A percentile compares a stretch with the other conserved stretches of the same genome.
Conservation (phyloP, 2,888 invertebrate genomes). For the Laothoe populi region DNA sequence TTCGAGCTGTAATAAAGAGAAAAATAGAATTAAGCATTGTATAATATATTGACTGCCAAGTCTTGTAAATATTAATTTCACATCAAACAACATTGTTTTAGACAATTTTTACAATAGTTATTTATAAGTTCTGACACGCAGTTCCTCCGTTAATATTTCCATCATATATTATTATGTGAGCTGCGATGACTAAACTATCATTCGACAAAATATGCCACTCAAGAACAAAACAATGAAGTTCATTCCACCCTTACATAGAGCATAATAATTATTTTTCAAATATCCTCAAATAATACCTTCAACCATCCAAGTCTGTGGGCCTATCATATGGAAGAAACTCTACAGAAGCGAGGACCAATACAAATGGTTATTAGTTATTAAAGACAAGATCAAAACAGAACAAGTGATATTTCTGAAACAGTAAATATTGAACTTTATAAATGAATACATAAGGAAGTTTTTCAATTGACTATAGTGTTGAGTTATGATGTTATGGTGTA, state of each 20-base stretch:
- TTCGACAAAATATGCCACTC: not conserved
- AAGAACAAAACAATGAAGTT: constrained; percentile 28
- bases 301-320: not conserved
- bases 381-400: not conserved
- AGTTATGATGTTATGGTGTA: constrained; percentile 51
- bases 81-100: not conserved
- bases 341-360: not conserved
- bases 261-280: constrained; percentile 26
- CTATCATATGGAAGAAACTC: not conserved
- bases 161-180: not conserved
- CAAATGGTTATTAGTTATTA: not conserved
- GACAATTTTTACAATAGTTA: not conserved
- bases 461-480: constrained; percentile 47
- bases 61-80: not conserved
- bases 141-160: too few relatives aligned
- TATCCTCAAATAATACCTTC: constrained; percentile 6
- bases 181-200: not conserved
- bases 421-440: constrained; percentile 36
- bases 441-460: constrained; percentile 41
- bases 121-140: too few relatives aligned
- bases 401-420: constrained; percentile 21
- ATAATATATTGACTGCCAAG: not conserved
- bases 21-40: not conserved
- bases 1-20: constrained; percentile 72
- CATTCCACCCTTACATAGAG: constrained; percentile 20